A percentile compares a stretch with the other conserved stretches of the same genome.
Conservation (phyloP, 2,113 vertebrate genomes). For the Gobio gobio region DNA sequence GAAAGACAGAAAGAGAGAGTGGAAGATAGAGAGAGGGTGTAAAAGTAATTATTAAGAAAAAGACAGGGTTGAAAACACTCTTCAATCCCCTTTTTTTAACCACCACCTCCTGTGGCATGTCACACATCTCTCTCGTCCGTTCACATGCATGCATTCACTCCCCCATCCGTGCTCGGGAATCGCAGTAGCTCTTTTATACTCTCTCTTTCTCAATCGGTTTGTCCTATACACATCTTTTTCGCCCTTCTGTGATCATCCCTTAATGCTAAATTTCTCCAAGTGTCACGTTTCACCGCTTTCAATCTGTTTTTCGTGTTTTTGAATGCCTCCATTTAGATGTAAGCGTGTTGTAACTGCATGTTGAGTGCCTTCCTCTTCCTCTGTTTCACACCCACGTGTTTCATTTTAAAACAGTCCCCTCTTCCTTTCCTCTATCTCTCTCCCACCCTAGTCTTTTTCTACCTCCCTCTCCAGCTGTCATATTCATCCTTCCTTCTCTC, state of each 20-base stretch:
- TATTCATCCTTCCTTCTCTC: conserved; percentile 40
- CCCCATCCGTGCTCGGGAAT: conserved; percentile 36
- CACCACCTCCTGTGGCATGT: conserved; percentile 58
- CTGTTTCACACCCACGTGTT: conserved; percentile 52
- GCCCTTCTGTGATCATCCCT: conserved; percentile 15
- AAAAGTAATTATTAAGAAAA: conserved; percentile 64
- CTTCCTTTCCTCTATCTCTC: conserved; percentile 34
- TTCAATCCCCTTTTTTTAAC: conserved; percentile 59
- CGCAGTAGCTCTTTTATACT: background rate
- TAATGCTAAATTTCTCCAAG: conserved; percentile 18
- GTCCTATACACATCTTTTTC: conserved; percentile 4
- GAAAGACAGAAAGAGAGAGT: conserved; percentile 45
- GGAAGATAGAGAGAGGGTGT: conserved; percentile 39
- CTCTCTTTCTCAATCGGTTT: background rate
- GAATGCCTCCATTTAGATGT: conserved; percentile 43
- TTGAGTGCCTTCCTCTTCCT: conserved; percentile 51
- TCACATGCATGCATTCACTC: conserved; percentile 26
- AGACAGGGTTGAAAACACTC: conserved; percentile 55
- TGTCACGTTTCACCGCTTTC: conserved; percentile 21
- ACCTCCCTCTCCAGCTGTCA: conserved; percentile 56
- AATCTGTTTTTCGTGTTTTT: conserved; percentile 11
- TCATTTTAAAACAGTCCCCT: conserved; percentile 57
- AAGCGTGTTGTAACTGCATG: conserved; percentile 56
- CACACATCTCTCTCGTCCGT: conserved; percentile 30
- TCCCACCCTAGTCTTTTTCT: conserved; percentile 44